These are phyloP conservation scores for Platyscelio sp. DNA, from an alignment of 2,888 invertebrate genomes.

Conservation along the genomic window DNA sequence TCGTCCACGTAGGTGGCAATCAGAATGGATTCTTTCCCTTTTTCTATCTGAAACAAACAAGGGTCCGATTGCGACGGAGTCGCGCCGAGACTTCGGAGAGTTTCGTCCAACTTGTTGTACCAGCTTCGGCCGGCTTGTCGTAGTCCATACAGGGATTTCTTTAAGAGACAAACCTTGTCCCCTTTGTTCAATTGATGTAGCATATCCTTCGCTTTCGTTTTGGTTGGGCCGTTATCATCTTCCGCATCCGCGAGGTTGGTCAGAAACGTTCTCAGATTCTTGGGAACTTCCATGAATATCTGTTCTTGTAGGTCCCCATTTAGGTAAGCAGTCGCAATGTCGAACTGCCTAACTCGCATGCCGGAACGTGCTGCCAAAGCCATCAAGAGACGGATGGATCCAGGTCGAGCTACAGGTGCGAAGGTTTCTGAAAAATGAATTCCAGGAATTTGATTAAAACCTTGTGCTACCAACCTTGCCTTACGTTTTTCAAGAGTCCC, in stretches of 20 bases:
- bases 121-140: background rate
- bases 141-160: background rate
- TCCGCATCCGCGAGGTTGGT: background rate
- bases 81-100: background rate
- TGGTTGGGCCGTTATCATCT: background rate
- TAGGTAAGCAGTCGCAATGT: background rate
- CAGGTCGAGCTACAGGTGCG: slow-evolving; percentile 1
- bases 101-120: background rate
- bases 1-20: slow-evolving; percentile 5
- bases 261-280: background rate
- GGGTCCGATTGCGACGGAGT: slow-evolving; percentile 5
- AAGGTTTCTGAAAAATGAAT: background rate
- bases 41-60: background rate
- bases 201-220: background rate
- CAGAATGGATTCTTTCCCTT: background rate
- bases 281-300: background rate
- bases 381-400: background rate
- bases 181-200: background rate
- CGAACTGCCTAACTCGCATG: background rate
- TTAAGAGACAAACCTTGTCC: background rate
- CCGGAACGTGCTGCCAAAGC: background rate
- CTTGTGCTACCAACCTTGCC: slow-evolving; percentile 1
- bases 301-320: background rate
- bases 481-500: background rate
- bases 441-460: background rate